Conservation (phyloP, 2,113 vertebrate genomes). For the Smithornis capensis region DNA sequence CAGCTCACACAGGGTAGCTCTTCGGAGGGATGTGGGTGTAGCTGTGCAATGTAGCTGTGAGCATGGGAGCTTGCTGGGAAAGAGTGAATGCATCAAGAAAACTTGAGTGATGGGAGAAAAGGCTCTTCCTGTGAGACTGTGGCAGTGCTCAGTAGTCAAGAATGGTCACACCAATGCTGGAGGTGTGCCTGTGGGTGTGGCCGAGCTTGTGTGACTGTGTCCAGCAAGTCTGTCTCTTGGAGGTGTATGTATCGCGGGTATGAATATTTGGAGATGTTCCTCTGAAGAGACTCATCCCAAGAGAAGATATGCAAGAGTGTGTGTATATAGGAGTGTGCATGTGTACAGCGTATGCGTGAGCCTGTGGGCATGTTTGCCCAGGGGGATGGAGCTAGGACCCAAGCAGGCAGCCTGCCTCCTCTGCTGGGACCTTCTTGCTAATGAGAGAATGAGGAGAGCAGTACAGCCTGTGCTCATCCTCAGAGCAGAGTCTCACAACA, state of each 20-base stretch:
- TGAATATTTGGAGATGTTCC: background rate
- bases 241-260: background rate
- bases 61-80: background rate
- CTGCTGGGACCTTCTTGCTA: background rate
- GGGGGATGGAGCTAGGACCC: background rate
- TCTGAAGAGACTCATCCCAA: background rate
- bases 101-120: background rate
- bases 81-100: background rate
- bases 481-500: background rate
- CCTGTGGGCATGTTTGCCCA: background rate
- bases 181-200: background rate
- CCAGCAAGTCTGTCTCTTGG: background rate
- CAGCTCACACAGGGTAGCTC: fast-evolving
- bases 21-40: fast-evolving
- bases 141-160: background rate
- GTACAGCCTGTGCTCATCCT: background rate
- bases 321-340: fast-evolving
- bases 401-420: background rate
- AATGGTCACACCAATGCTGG: background rate
- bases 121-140: background rate
- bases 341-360: fast-evolving
- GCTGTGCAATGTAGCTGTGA: background rate
- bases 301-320: background rate
- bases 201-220: background rate
- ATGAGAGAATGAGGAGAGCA: background rate